These are phyloP conservation scores for Apogon hyalosoma DNA, from an alignment of 2,797 vertebrate species.

Conservation along the genomic window DNA sequence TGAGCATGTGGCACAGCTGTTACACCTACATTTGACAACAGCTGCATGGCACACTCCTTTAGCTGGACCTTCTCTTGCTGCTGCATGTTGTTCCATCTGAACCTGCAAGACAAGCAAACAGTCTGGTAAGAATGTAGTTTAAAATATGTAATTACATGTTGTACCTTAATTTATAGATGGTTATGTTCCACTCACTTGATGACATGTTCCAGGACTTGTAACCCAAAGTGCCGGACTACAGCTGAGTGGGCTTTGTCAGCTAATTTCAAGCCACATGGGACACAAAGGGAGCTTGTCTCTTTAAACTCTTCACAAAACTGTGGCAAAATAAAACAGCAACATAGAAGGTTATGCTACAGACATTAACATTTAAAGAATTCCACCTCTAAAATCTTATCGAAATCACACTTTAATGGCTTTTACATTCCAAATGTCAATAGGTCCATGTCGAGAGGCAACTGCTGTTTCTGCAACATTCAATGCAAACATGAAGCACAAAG, in stretches of 20 bases:
- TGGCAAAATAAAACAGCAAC: too few relatives aligned
- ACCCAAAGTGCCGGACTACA: slow-evolving; percentile 95
- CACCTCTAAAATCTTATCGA: background rate
- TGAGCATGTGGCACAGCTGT: background rate
- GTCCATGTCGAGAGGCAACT: background rate
- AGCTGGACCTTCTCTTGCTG: slow-evolving; percentile 92
- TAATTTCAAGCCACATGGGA: slow-evolving; percentile 93
- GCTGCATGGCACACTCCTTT: slow-evolving; percentile 94
- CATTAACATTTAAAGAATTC: background rate
- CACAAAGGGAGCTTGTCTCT: slow-evolving; percentile 92
- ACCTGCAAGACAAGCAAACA: slow-evolving; percentile 78
- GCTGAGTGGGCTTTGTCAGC: slow-evolving; percentile 92
- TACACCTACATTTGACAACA: slow-evolving; percentile 89
- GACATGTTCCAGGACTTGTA: slow-evolving; percentile 97
- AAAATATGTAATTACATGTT: background rate
- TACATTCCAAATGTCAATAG: background rate
- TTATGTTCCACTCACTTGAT: slow-evolving; percentile 90
- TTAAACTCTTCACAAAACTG: slow-evolving; percentile 99
- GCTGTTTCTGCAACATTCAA: slow-evolving; percentile 1
- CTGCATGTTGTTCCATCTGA: slow-evolving; percentile 95
- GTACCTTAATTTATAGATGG: background rate
- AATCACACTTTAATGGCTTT: background rate
- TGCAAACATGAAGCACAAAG: slow-evolving; percentile 18
- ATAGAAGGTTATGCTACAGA: background rate
- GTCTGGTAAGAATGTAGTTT: background rate